These are phyloP conservation scores for Eupeodes latifasciatus DNA, from an alignment of 2,888 invertebrate genomes.

Conservation along the genomic window DNA sequence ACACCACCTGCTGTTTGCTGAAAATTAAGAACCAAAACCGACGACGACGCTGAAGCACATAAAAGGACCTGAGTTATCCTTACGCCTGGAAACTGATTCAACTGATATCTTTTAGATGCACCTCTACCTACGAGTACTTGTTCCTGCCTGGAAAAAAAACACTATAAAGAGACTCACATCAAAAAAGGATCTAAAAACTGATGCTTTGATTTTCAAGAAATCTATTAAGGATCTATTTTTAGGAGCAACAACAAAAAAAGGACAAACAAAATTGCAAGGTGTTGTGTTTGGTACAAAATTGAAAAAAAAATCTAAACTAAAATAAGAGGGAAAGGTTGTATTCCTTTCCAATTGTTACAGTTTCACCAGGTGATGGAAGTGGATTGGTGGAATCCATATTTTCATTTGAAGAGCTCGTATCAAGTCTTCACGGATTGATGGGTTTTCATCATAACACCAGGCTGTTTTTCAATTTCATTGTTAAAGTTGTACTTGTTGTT, in stretches of 20 bases:
- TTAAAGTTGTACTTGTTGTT: conserved; percentile 35
- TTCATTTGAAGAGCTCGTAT: conserved; percentile 30
- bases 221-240: conserved; percentile 41
- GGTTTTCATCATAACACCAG: conserved; percentile 70
- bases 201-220: conserved; percentile 44
- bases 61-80: neutral
- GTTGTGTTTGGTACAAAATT: conserved; percentile 35
- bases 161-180: neutral
- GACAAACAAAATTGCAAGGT: conserved; percentile 61
- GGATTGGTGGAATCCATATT: conserved; percentile 47
- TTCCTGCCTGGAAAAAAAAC: neutral
- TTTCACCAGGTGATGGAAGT: conserved; percentile 63
- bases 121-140: neutral
- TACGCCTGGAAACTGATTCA: conserved; percentile 45
- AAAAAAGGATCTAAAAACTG: conserved; percentile 28
- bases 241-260: conserved; percentile 14
- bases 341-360: conserved; percentile 60
- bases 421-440: conserved; percentile 72
- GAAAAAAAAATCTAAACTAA: conserved; percentile 10
- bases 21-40: neutral
- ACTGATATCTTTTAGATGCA: conserved; percentile 35
- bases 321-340: conserved; percentile 51
- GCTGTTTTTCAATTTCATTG: conserved; percentile 72
- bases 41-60: too few species aligned
- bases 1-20: conserved; percentile 22